Evolutionary conservation across 1,140 invertebrate genomes (phyloP).

Genomic region (Scaptomyza pallida): DNA sequence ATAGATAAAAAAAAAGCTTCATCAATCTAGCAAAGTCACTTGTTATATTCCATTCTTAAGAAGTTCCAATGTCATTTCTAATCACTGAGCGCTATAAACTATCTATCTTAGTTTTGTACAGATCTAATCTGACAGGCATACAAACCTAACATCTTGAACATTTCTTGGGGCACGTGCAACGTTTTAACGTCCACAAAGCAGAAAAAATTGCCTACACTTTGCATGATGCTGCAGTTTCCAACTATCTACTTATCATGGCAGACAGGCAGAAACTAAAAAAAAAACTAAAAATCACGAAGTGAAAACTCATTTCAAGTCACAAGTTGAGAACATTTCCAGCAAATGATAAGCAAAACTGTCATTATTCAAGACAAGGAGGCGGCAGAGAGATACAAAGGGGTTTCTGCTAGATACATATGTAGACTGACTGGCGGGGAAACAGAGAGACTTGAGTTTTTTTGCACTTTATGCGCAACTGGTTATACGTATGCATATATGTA

Average conservation of each 20-base stretch:
- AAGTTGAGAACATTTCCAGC: constrained; percentile 53
- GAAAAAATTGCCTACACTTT: background rate
- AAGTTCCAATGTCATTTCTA: constrained; percentile 16
- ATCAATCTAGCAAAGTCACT: constrained; percentile 7
- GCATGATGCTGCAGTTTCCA: constrained; percentile 39
- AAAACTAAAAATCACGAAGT: constrained; percentile 37
- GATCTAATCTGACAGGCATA: constrained; percentile 25
- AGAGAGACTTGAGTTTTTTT: constrained; percentile 12
- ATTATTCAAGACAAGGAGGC: constrained; percentile 26
- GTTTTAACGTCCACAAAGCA: background rate
- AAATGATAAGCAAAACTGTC: constrained; percentile 80
- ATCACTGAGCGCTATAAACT: constrained; percentile 11
- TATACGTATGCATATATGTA: constrained; percentile 35
- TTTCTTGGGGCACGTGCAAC: background rate
- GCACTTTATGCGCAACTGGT: constrained; percentile 57
- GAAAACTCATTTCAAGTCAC: constrained; percentile 44
- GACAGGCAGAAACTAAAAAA: constrained; percentile 31
- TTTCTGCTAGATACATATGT: background rate
- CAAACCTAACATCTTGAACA: constrained; percentile 3
- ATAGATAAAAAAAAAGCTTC: background rate
- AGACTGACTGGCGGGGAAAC: constrained; percentile 18
- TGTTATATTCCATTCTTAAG: background rate
- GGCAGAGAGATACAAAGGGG: background rate
- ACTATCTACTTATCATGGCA: constrained; percentile 34
- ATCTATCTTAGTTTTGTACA: constrained; percentile 21